Base-by-base conservation (phyloP, 1,140 invertebrate species). In the Ips nitidus region DNA sequence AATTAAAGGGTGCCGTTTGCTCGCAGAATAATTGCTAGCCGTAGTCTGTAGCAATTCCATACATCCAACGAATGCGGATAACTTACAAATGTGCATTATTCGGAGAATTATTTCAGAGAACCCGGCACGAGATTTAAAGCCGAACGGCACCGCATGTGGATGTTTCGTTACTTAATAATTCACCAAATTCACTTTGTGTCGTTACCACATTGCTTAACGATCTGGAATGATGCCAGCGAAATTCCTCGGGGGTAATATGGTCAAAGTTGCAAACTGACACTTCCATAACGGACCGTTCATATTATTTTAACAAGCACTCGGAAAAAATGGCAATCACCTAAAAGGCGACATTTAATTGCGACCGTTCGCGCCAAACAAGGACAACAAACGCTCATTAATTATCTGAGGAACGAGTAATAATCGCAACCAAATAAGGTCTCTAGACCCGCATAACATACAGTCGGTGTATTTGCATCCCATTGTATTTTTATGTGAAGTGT, bases 311-410 rank as follows among this genome's bases (percentile, higher is more conserved):
- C 53, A 37, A 36, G 7, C 53, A 37, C 37, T 37, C 38, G 53
- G 47, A 56, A 56, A 56, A 56, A 56, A 56, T 56, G 22, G 7
- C 38, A 7, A 56, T 7, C 47, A 8, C 47, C 47, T 50, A 50
- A 50, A 50, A 50, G 47, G 47, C 47, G 53, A 40, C 57, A 59
- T 59, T 59, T 59, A 59, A 59, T 59, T 59, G 37, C 57, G n/a
- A 41, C n/a, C 50, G 41, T 52, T 63, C 41, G n/a, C 8, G 43
- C 45, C 61, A 63, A 52, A 63, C 8, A 61, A 45, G 59, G 59
- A 43, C 39, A 61, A 63, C 61, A 63, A 63, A 52, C 43, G 61
- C 61, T 52, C 61, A 63, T 63, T 52, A 63, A 63, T 63, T 63
- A 63, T 63, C 61, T 38, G 22, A 4, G 50, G 39, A 63, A 63